Evolutionary conservation across 2,113 vertebrate genomes (phyloP).

Genomic region (Tauraco erythrolophus): DNA sequence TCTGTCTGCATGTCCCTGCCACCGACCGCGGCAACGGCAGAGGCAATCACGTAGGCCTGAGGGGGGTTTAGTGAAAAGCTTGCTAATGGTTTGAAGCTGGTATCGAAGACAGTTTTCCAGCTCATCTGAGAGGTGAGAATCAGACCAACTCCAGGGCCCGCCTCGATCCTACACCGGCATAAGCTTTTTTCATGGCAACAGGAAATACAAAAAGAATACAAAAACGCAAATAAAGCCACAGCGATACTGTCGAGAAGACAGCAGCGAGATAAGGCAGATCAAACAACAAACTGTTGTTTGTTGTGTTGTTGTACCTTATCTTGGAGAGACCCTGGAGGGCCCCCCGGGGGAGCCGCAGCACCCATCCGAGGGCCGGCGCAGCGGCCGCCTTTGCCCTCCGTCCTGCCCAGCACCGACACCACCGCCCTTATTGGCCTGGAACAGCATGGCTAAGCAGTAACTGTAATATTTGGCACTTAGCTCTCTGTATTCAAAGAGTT

Average conservation of each 20-base stretch:
- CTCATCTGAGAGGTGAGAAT: conserved; percentile 28
- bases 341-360: not conserved
- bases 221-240: conserved; percentile 49
- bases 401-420: not conserved
- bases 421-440: not conserved
- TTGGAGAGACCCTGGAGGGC: not conserved
- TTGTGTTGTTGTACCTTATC: not conserved
- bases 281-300: not conserved
- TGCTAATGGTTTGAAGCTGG: not conserved
- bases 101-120: not conserved
- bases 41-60: not conserved
- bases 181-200: conserved; percentile 34
- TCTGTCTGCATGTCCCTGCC: not conserved
- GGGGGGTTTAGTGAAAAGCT: not conserved
- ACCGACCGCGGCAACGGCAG: not conserved
- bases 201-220: conserved; percentile 45
- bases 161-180: not conserved
- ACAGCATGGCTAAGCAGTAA: not conserved
- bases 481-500: conserved; percentile 75
- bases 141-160: conserved; percentile 16
- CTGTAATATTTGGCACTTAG: conserved; percentile 21
- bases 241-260: conserved; percentile 33
- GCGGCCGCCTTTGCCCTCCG: not conserved
- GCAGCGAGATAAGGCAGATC: not conserved
- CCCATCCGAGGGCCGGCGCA: fast-evolving